Base-by-base conservation (phyloP, 53 echinoderm and acorn worm genomes). In the Glandiceps talaboti region DNA sequence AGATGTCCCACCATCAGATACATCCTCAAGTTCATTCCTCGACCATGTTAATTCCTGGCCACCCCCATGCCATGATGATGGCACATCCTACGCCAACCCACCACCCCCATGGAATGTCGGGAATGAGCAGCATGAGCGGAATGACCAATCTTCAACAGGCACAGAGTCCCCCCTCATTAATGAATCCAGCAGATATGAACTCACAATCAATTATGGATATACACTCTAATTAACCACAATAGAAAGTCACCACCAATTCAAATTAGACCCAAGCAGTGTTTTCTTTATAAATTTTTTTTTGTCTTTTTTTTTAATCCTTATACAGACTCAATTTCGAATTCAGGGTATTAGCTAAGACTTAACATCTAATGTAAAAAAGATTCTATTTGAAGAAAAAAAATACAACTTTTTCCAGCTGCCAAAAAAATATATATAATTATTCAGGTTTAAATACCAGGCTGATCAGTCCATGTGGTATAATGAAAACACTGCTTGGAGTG, bases 11-110 rank as follows among this genome's bases (percentile, higher is more conserved):
- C 64, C 64, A 45, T 20, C 89, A 86, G 86, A 80, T 89, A 28
- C 89, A 89, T 81, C 89, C 89, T 75, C 86, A 86, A 76, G 83
- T 89, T 80, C 89, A 89, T 86, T 89, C 89, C 29, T 86, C 86
- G 77, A 86, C 64, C 64, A 45, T 45, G 64, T 20, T 45, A 20
- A 45, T 45, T 1, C 80, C 85, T 31, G 85, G 85, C 30, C 85
- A 85, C 30, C 85, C 80, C 27, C 85, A 85, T 80, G 79, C 85
- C 74, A 85, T 85, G 85, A 85, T 85, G 85, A 85, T 85, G 76
- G 79, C 85, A 33, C 85, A 85, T 80, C 85, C 79, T 32, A 80
- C 85, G 75, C 80, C 85, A 27, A 80, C 75, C 27, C 84, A 84
- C 25, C 31, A 31, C 28, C 64, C 64, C 64, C 64, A 45, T 20